phyloP scores from a whole-genome alignment of 92 coral and sea anemone genomes.

The Siderastrea radians region DNA sequence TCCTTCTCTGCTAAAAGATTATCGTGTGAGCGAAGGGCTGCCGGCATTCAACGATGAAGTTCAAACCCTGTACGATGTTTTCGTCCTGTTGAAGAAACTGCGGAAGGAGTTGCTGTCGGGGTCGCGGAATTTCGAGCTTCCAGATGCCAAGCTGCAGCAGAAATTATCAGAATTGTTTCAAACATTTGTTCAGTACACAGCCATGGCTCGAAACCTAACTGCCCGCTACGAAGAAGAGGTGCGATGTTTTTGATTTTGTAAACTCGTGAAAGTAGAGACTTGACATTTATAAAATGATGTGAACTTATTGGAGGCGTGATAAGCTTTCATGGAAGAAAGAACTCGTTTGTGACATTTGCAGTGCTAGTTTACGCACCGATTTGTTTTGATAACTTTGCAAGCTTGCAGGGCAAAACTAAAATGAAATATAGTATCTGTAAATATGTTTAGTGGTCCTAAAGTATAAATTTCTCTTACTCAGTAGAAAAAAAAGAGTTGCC shows the following conservation, averaged over 20 bases:
- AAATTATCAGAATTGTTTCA: slow-evolving; percentile 65
- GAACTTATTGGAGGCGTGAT: background rate
- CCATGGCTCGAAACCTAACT: slow-evolving; percentile 70
- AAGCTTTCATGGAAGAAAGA: background rate
- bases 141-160: slow-evolving; percentile 75
- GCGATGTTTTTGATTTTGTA: slow-evolving; percentile 60
- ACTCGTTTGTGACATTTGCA: background rate
- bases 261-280: background rate
- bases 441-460: background rate
- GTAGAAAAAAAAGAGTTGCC: no score
- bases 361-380: no score
- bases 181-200: slow-evolving; percentile 63
- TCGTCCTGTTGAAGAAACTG: slow-evolving; percentile 68
- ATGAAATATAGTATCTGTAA: background rate
- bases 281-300: background rate
- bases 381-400: background rate
- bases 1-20: slow-evolving; percentile 80
- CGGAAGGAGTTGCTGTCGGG: slow-evolving; percentile 74
- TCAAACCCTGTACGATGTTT: slow-evolving; percentile 75
- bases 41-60: slow-evolving; percentile 28
- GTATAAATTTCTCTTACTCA: no score
- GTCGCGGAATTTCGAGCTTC: slow-evolving; percentile 49
- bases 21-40: slow-evolving; percentile 51
- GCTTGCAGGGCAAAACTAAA: background rate
- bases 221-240: slow-evolving; percentile 83